Conservation (phyloP, 2,113 vertebrate species). For the Cebidichthys violaceus region DNA sequence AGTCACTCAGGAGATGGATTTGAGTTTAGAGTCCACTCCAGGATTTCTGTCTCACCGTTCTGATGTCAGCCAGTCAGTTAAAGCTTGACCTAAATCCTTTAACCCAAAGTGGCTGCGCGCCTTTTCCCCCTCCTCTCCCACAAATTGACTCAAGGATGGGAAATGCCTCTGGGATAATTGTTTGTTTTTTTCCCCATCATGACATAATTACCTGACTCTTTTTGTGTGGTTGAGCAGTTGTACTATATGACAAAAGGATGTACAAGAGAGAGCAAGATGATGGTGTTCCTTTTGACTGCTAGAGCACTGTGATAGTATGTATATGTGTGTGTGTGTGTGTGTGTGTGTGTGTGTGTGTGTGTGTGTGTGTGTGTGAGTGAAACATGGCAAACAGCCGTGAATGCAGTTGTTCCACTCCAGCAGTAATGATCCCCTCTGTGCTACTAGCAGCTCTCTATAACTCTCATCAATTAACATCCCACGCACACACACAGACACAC, state of each 20-base stretch:
- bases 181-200: constrained; percentile 66
- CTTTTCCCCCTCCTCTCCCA: constrained; percentile 45
- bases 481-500: constrained; percentile 61
- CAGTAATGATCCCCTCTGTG: constrained; percentile 86
- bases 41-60: constrained; percentile 76
- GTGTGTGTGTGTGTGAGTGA: constrained; percentile 37
- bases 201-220: constrained; percentile 56
- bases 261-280: constrained; percentile 34
- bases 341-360: constrained; percentile 54
- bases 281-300: constrained; percentile 61
- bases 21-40: constrained; percentile 74
- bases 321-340: background rate
- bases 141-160: constrained; percentile 75
- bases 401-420: constrained; percentile 86
- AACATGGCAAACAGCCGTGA: constrained; percentile 83
- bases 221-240: constrained; percentile 41
- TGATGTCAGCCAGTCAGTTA: constrained; percentile 82
- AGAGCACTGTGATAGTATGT: constrained; percentile 44
- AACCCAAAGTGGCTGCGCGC: constrained; percentile 82
- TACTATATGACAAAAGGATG: constrained; percentile 46
- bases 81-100: constrained; percentile 87
- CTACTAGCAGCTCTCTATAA: constrained; percentile 84
- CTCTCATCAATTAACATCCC: constrained; percentile 87
- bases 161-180: constrained; percentile 76
- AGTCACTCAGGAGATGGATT: constrained; percentile 39